phyloP scores from a whole-genome alignment of 2,113 vertebrate genomes.

The Callocephalon fimbriatum region DNA sequence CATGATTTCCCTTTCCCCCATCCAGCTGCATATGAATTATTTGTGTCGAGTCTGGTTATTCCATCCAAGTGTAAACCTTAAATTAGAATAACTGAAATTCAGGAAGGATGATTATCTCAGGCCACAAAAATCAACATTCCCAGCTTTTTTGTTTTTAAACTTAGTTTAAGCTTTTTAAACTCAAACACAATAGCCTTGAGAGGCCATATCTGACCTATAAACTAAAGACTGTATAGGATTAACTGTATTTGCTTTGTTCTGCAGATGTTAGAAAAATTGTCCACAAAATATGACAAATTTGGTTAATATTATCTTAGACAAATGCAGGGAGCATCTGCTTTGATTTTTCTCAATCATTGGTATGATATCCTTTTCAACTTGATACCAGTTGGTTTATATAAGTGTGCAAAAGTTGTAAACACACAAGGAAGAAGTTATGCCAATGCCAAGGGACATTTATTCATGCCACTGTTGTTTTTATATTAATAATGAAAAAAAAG shows the following conservation, averaged over 20 bases:
- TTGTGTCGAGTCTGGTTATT: constrained; percentile 33
- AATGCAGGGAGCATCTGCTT: constrained; percentile 79
- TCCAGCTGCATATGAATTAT: constrained; percentile 19
- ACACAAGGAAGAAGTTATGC: constrained; percentile 63
- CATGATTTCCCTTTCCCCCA: not conserved
- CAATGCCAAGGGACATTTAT: constrained; percentile 6
- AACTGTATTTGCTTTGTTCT: constrained; percentile 76
- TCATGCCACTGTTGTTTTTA: constrained; percentile 27
- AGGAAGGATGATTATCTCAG: constrained; percentile 69
- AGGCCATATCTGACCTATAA: constrained; percentile 61
- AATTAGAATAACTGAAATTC: constrained; percentile 68
- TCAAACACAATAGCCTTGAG: constrained; percentile 68
- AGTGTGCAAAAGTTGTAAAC: constrained; percentile 71
- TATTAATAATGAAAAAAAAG: not conserved
- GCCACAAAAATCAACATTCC: constrained; percentile 77
- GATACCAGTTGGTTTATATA: constrained; percentile 72
- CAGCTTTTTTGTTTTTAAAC: constrained; percentile 73
- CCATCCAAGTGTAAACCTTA: constrained; percentile 19
- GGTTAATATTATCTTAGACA: constrained; percentile 76
- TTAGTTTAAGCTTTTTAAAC: constrained; percentile 66
- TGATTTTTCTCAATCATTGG: constrained; percentile 73
- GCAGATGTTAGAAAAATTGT: constrained; percentile 74
- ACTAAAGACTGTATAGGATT: constrained; percentile 69
- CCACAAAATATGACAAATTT: constrained; percentile 73
- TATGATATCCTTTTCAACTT: constrained; percentile 75